phyloP scores from a whole-genome alignment of 2,113 vertebrate genomes.

The Potamarius usumacintae region DNA sequence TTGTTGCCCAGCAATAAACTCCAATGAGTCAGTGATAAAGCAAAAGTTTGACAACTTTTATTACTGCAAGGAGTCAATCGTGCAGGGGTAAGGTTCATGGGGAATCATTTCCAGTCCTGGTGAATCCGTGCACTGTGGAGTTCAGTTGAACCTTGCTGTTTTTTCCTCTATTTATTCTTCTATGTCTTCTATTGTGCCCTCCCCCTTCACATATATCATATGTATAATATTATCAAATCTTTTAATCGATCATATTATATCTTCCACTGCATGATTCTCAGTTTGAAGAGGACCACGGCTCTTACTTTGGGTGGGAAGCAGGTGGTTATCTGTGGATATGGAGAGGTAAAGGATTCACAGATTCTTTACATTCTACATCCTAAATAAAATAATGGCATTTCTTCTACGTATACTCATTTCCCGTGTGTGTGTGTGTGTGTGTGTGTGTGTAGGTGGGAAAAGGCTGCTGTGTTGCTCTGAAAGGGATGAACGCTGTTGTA shows the following conservation, averaged over 20 bases:
- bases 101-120: not conserved
- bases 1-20: constrained; percentile 90
- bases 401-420: not conserved
- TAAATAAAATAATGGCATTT: not conserved
- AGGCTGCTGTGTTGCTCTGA: constrained; percentile 88
- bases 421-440: constrained; percentile 34
- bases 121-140: not conserved
- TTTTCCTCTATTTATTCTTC: not conserved
- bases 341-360: constrained; percentile 44
- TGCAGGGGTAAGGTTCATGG: constrained; percentile 79
- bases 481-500: constrained; percentile 86
- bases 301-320: constrained; percentile 50
- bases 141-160: not conserved
- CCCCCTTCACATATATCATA: not conserved
- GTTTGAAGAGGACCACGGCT: constrained; percentile 49
- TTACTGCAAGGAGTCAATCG: constrained; percentile 90
- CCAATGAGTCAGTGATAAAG: constrained; percentile 93
- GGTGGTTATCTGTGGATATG: constrained; percentile 53
- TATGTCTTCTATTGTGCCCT: not conserved
- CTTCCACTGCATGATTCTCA: not conserved
- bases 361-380: not conserved
- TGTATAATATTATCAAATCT: not conserved
- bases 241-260: not conserved
- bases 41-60: constrained; percentile 97
- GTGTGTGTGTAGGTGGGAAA: constrained; percentile 82